A percentile compares a stretch with the other conserved stretches of the same genome.
Evolutionary conservation across 2,113 vertebrate genomes (phyloP).

Genomic region (Coptodon rendalli): DNA sequence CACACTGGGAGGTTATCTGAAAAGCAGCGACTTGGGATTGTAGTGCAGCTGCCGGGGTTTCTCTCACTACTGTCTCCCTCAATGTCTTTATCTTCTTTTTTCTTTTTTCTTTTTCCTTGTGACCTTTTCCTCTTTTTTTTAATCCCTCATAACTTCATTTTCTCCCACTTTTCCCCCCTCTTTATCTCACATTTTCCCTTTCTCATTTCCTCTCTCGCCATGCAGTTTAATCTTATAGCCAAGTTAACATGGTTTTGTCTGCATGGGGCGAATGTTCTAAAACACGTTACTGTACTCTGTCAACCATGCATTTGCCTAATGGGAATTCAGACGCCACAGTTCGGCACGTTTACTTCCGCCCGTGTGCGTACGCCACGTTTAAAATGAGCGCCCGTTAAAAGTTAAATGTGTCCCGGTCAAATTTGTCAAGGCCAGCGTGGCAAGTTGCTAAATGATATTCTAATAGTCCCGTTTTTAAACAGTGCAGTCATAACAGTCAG

Average conservation of each 20-base stretch:
- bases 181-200: neutral
- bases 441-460: neutral
- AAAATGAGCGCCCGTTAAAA: neutral
- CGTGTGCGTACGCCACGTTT: neutral
- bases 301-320: neutral
- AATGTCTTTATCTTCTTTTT: neutral
- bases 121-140: neutral
- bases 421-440: neutral
- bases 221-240: neutral
- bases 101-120: neutral
- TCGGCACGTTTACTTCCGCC: neutral
- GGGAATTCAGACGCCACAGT: neutral
- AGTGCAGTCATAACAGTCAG: neutral
- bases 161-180: rapidly evolving
- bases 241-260: neutral
- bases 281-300: neutral
- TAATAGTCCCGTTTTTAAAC: neutral
- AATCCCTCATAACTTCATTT: neutral
- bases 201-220: neutral
- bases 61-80: neutral
- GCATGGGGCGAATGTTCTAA: neutral
- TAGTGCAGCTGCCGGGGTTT: neutral
- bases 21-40: neutral
- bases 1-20: constrained; percentile 25
- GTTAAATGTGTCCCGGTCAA: neutral